These are phyloP conservation scores for Ctenopoma multispine DNA, from an alignment of 2,797 vertebrate genomes.

Conservation along the genomic window DNA sequence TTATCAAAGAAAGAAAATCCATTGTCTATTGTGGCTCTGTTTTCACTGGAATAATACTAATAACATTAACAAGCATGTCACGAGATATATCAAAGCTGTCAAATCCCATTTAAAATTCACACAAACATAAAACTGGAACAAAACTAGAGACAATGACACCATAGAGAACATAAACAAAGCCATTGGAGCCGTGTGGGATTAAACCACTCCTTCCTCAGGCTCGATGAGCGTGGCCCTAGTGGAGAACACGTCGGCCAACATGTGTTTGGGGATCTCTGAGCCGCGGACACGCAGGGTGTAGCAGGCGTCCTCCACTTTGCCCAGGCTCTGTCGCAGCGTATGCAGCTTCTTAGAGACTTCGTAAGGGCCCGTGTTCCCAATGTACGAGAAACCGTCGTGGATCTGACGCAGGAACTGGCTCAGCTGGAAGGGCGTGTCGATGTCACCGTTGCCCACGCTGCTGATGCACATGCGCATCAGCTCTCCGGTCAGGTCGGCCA, in stretches of 20 bases:
- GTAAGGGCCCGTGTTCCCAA: conserved; percentile 97
- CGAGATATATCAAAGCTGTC: conserved; percentile 20
- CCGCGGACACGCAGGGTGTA: conserved; percentile 93
- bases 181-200: conserved; percentile 29
- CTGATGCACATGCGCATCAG: conserved; percentile 98
- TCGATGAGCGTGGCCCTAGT: conserved; percentile 90
- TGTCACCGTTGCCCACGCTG: conserved; percentile 97
- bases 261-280: conserved; percentile 97
- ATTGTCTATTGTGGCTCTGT: conserved; percentile 38
- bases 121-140: conserved; percentile 25
- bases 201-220: conserved; percentile 91
- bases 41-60: conserved; percentile 36
- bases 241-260: conserved; percentile 96
- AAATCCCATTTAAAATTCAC: conserved; percentile 44
- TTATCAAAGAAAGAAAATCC: conserved; percentile 41
- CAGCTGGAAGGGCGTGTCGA: conserved; percentile 97
- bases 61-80: conserved; percentile 31
- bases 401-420: conserved; percentile 95
- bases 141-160: conserved; percentile 23
- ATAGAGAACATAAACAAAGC: background rate
- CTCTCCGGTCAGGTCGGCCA: conserved; percentile 97
- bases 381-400: conserved; percentile 96
- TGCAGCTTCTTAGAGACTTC: conserved; percentile 98
- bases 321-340: conserved; percentile 94
- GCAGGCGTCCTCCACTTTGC: conserved; percentile 98